Percentiles rank a stretch among this genome's conserved stretches.
Evolutionary conservation across 2,888 invertebrate genomes (phyloP).

Genomic region (Epiperipatus broadwayi): DNA sequence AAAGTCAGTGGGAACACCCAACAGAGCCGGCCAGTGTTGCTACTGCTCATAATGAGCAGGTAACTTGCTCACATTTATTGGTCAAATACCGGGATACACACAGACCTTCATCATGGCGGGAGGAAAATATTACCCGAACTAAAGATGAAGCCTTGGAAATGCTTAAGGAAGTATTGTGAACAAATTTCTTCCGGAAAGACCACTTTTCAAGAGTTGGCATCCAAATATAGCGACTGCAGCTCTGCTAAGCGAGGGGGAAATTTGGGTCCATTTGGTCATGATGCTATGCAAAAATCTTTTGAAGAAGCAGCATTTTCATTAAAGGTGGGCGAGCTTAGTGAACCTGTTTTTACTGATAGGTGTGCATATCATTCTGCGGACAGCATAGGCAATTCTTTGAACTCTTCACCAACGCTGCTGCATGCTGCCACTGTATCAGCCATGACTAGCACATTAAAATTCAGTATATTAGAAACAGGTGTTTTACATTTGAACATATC

Average conservation of each 20-base stretch:
- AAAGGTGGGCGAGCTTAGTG: slow-evolving; percentile 78
- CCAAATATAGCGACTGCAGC: slow-evolving; percentile 87
- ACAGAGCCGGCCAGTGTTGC: slow-evolving; percentile 50
- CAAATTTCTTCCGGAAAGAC: slow-evolving; percentile 60
- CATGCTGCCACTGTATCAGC: too few species aligned
- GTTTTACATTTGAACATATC: too few species aligned
- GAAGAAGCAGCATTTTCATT: slow-evolving; percentile 87
- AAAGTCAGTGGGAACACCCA: slow-evolving; percentile 92
- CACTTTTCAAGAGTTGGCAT: slow-evolving; percentile 66
- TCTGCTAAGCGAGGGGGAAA: slow-evolving; percentile 91
- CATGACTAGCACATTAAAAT: too few species aligned
- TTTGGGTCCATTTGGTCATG: slow-evolving; percentile 70
- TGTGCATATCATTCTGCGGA: slow-evolving; percentile 81
- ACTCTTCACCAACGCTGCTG: too few species aligned
- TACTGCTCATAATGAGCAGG: slow-evolving; percentile 38
- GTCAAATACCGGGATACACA: slow-evolving; percentile 83
- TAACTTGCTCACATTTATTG: slow-evolving; percentile 78
- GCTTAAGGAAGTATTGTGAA: slow-evolving; percentile 54
- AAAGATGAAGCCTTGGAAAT: slow-evolving; percentile 78
- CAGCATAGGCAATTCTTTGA: slow-evolving; percentile 40
- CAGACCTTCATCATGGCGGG: slow-evolving; percentile 85
- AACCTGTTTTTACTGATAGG: slow-evolving; percentile 80
- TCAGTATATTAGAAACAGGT: too few species aligned
- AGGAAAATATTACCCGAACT: slow-evolving; percentile 67
- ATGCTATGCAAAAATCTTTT: slow-evolving; percentile 94